Base-by-base conservation (phyloP, 2,888 invertebrate genomes). In the Phytoseiulus persimilis region DNA sequence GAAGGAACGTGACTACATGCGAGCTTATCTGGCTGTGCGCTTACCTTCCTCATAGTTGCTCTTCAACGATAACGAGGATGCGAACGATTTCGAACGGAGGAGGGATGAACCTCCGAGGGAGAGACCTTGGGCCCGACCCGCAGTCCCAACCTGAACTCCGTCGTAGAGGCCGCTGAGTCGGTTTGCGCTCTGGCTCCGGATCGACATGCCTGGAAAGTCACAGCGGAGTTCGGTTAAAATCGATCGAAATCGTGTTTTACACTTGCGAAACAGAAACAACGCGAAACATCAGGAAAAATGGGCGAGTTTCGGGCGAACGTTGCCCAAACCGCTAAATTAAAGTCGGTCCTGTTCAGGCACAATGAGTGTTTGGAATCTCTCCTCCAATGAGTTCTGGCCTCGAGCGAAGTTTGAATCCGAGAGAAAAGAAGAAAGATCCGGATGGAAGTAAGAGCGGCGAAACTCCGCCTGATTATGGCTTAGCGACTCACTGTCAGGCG, bases 41-140 rank as follows among this genome's bases (percentile, higher is more conserved):
- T 87, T 33, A 87, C 87, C 87, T 33, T 87, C 87, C 6, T 87
- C 87, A 45, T 87, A 87, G 32, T 87, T 87, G 32, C 87, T 87
- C 33, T 33, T 31, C n/a, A 87, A 33, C 6, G 87, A 87, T 5
- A 87, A 45, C 31, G 87, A 87, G 9, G 87, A 87, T n/a, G 87
- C 87, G 87, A 87, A 87, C 31, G 87, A 87, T 32, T 87, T 87
- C 5, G 87, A 87, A 32, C 87, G 87, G 9, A 32, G 39, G 0
- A 87, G 87, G 28, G 87, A 87, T 3, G 87, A 87, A 11, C 87
- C 87, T 9, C 87, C 87, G 14, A 87, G 87, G 6, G 87, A 39
- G 23, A 87, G 32, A 33, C 87, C 87, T 28, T 45, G 32, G 9
- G 87, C n/a, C 1, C 65, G 65, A 33, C 39, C 39, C 6, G 33